These are phyloP conservation scores for Subacronicta megacephala DNA, from an alignment of 2,888 invertebrate species.

Conservation along the genomic window DNA sequence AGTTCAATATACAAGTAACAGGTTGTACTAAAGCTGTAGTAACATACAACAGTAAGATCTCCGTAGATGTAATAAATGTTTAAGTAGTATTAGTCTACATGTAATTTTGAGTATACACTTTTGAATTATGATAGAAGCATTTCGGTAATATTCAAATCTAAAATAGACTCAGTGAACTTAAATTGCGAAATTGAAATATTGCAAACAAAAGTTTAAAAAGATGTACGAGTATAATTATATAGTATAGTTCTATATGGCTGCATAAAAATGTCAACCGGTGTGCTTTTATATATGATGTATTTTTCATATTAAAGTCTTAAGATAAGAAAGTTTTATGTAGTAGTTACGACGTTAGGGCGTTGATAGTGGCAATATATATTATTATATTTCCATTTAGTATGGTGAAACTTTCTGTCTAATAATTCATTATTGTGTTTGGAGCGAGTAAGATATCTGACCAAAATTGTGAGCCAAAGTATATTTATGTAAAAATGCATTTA, in stretches of 20 bases:
- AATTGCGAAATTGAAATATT: too few relatives aligned
- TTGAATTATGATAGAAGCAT: too few relatives aligned
- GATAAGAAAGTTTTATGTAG: conserved; percentile 9
- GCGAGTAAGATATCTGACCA: conserved; percentile 25
- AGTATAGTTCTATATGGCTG: background rate
- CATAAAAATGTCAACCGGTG: conserved; percentile 7
- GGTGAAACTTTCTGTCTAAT: background rate
- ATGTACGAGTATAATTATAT: too few relatives aligned
- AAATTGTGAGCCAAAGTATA: conserved; percentile 44
- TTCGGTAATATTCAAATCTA: too few relatives aligned
- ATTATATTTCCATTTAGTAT: conserved; percentile 4
- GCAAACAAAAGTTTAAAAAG: too few relatives aligned
- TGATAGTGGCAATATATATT: conserved; percentile 9
- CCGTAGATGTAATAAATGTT: conserved; percentile 43
- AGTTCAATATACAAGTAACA: conserved; percentile 15
- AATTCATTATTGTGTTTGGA: background rate
- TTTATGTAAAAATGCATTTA: conserved; percentile 57
- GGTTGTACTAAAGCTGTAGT: conserved; percentile 16
- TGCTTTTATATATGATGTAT: conserved; percentile 13
- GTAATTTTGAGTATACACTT: background rate
- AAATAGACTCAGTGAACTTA: too few relatives aligned
- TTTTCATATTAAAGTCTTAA: conserved; percentile 14
- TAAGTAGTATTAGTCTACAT: background rate
- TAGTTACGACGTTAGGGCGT: conserved; percentile 28
- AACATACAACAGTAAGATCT: conserved; percentile 47